A percentile compares a stretch with the other conserved stretches of the same genome.
Conservation (phyloP, 2,113 vertebrate genomes). For the Anolis carolinensis region DNA sequence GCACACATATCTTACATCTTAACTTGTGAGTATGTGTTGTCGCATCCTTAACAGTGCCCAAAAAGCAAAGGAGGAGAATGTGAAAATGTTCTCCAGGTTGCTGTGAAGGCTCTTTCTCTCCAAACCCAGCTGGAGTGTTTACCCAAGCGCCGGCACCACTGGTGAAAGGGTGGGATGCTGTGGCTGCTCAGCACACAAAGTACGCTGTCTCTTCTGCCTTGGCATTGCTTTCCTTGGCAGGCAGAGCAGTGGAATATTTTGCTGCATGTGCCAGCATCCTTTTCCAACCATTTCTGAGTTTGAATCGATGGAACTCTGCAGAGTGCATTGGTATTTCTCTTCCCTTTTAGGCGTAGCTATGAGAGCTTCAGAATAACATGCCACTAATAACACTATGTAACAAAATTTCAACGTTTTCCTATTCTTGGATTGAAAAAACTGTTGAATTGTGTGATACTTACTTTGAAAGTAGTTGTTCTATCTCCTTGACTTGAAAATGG, state of each 20-base stretch:
- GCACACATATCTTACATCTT: too few species aligned
- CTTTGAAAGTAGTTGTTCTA: too few species aligned
- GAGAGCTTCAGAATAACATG: too few species aligned
- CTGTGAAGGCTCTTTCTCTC: background rate
- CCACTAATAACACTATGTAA: too few species aligned
- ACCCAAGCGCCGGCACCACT: background rate
- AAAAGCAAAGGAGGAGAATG: background rate
- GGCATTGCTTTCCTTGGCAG: constrained; percentile 14
- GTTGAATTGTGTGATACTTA: too few species aligned
- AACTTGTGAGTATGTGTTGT: too few species aligned
- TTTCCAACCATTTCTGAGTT: background rate
- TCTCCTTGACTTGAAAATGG: too few species aligned
- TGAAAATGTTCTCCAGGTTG: too few species aligned
- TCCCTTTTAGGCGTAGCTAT: background rate
- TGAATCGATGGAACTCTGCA: background rate
- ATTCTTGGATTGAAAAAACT: too few species aligned
- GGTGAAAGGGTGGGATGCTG: too few species aligned
- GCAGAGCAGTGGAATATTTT: background rate
- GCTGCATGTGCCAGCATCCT: background rate
- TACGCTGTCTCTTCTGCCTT: background rate
- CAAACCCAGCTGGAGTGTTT: background rate
- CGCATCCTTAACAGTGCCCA: too few species aligned
- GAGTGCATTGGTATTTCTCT: background rate
- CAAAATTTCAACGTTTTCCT: too few species aligned
- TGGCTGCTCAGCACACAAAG: background rate